Percentiles rank a stretch among this genome's conserved stretches.
Evolutionary conservation across 1,140 invertebrate species (phyloP).

Genomic region (Aphaenogaster rudis): DNA sequence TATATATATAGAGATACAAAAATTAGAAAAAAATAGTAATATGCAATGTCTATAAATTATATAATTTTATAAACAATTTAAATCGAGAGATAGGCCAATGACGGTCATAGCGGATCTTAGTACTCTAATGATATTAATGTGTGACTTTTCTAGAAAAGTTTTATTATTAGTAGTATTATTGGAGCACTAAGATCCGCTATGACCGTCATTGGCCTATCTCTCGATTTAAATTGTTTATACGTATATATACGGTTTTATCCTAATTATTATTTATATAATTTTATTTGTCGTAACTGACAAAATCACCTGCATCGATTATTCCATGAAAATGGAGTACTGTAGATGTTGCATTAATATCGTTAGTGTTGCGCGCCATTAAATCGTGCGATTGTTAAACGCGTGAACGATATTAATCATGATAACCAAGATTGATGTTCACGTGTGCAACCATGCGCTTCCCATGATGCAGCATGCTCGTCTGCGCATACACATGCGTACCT

Average conservation of each 20-base stretch:
- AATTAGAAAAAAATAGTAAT: not conserved
- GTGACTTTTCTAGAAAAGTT: no score
- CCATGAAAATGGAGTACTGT: not conserved
- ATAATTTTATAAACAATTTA: not conserved
- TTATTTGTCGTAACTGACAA: not conserved
- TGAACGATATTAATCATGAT: slow-evolving; percentile 47
- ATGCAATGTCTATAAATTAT: not conserved
- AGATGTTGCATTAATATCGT: not conserved
- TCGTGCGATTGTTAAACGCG: not conserved
- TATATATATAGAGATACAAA: not conserved
- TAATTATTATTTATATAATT: not conserved
- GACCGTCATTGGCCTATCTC: no score
- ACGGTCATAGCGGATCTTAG: no score
- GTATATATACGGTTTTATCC: no score
- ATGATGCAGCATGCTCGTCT: not conserved
- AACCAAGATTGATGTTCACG: slow-evolving; percentile 62
- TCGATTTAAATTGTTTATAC: no score
- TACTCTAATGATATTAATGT: no score
- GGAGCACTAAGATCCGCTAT: no score
- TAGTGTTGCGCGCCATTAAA: slow-evolving; percentile 23
- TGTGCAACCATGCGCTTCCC: slow-evolving; percentile 40
- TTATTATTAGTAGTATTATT: no score
- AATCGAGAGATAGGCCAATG: no score
- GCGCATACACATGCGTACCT: not conserved
- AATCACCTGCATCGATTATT: not conserved